Evolutionary conservation across 2,797 vertebrate species (phyloP).

Genomic region (Astyanax mexicanus): DNA sequence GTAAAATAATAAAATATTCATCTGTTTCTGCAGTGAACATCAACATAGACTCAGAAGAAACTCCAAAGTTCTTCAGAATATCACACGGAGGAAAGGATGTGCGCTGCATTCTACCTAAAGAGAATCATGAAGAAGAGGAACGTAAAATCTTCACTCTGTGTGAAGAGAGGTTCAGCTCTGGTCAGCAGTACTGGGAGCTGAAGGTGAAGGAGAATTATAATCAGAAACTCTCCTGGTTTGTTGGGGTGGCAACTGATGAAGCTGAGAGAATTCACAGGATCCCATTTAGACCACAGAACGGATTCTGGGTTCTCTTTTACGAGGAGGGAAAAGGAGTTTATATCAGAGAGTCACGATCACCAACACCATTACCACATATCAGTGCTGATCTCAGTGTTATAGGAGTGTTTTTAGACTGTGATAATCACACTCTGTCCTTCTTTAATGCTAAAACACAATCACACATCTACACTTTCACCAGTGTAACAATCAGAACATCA

Average conservation of each 20-base stretch:
- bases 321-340: conserved; percentile 5
- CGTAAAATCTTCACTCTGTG: not conserved
- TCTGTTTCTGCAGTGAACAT: not conserved
- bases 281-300: conserved; percentile 8
- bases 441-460: too few relatives aligned
- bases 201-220: too few relatives aligned
- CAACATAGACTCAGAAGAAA: not conserved
- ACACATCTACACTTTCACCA: too few relatives aligned
- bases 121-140: not conserved
- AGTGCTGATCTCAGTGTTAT: not conserved
- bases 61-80: too few relatives aligned
- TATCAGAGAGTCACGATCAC: not conserved
- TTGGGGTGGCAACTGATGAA: conserved; percentile 11
- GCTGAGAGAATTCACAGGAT: not conserved
- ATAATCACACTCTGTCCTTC: too few relatives aligned
- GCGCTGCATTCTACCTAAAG: not conserved
- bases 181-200: too few relatives aligned
- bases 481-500: too few relatives aligned
- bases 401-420: conserved; percentile 39
- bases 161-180: too few relatives aligned
- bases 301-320: conserved; percentile 36
- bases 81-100: not conserved
- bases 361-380: not conserved
- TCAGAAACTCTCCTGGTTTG: conserved; percentile 30
- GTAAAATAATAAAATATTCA: not conserved